These are phyloP conservation scores for Drosophila lowei DNA, from an alignment of 1,140 invertebrate species.

Conservation along the genomic window DNA sequence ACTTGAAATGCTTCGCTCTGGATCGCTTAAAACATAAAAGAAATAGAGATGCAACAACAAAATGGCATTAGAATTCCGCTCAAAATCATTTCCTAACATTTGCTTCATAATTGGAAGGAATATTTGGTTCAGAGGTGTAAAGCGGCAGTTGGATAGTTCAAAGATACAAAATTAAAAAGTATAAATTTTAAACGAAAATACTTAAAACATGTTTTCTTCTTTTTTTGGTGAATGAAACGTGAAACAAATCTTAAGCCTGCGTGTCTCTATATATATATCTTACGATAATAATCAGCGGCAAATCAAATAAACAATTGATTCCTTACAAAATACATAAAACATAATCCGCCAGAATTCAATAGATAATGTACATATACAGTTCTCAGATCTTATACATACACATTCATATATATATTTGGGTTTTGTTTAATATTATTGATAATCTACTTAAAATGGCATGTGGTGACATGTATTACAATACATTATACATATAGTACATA, in stretches of 20 bases:
- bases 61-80: constrained; percentile 34
- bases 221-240: constrained; percentile 54
- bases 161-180: constrained; percentile 14
- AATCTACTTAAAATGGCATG: constrained; percentile 79
- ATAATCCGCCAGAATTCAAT: constrained; percentile 56
- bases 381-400: constrained; percentile 61
- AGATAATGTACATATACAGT: constrained; percentile 69
- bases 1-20: constrained; percentile 74
- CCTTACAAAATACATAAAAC: constrained; percentile 76
- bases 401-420: constrained; percentile 39
- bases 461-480: constrained; percentile 69
- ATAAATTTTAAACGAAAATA: neutral
- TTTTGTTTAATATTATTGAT: constrained; percentile 50
- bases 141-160: constrained; percentile 39
- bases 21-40: constrained; percentile 49
- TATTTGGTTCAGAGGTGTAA: constrained; percentile 35
- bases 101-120: constrained; percentile 33
- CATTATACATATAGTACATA: constrained; percentile 78
- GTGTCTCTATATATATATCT: constrained; percentile 19
- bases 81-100: constrained; percentile 23
- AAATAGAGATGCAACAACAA: constrained; percentile 54
- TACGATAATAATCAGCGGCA: constrained; percentile 45
- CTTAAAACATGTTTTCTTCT: neutral
- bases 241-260: constrained; percentile 61
- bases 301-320: constrained; percentile 60